Evolutionary conservation across 2,797 vertebrate species (phyloP).

Genomic region (Falco berigora): DNA sequence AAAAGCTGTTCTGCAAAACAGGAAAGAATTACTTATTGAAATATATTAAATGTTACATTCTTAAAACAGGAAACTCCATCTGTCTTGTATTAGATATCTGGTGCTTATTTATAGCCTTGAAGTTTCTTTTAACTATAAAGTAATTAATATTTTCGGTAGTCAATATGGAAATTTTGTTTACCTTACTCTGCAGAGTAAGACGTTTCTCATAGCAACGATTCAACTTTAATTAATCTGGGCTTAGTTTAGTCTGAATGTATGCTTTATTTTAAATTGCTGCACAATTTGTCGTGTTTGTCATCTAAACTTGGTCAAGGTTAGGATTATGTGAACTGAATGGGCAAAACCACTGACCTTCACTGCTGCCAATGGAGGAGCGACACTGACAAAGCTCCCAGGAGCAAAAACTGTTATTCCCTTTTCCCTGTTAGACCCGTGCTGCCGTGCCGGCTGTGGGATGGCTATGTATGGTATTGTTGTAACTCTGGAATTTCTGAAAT

Average conservation of each 20-base stretch:
- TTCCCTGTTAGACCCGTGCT: background rate
- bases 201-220: background rate
- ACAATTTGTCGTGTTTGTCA: background rate
- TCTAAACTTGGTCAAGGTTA: background rate
- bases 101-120: background rate
- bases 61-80: background rate
- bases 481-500: slow-evolving; percentile 55
- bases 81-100: background rate
- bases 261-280: background rate
- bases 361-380: background rate
- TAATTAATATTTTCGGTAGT: background rate
- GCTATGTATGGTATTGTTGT: slow-evolving; percentile 30
- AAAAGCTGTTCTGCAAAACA: slow-evolving; percentile 15
- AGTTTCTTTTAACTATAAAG: background rate
- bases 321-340: background rate
- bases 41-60: background rate
- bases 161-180: background rate
- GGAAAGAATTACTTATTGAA: background rate
- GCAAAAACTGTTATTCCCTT: background rate
- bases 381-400: background rate
- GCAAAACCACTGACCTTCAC: background rate
- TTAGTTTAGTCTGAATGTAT: background rate
- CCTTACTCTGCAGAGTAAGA: background rate
- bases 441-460: background rate
- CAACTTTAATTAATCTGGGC: background rate